These are phyloP conservation scores for Reticulitermes lucifugus DNA, from an alignment of 2,888 invertebrate genomes.

Conservation along the genomic window DNA sequence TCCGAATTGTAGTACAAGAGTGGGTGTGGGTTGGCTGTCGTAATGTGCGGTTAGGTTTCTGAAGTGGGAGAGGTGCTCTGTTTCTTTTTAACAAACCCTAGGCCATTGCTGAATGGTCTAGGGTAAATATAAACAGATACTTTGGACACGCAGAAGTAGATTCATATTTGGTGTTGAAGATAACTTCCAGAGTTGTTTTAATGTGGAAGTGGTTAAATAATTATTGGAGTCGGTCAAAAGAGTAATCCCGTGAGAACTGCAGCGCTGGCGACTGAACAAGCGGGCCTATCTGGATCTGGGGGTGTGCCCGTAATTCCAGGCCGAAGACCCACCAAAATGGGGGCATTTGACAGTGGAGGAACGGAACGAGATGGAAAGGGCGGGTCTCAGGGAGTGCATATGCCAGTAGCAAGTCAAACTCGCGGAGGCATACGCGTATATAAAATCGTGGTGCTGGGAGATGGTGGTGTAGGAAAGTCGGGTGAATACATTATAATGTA, in stretches of 20 bases:
- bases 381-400: slow-evolving; percentile 45
- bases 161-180: not conserved
- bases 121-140: slow-evolving; percentile 32
- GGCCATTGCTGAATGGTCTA: slow-evolving; percentile 49
- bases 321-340: slow-evolving; percentile 47
- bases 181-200: not conserved
- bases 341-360: slow-evolving; percentile 41
- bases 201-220: not conserved
- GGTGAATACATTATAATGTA: slow-evolving; percentile 65
- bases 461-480: slow-evolving; percentile 94
- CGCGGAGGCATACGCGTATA: slow-evolving; percentile 82
- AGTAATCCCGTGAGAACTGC: not conserved
- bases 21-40: slow-evolving; percentile 14
- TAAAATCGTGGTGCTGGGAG: slow-evolving; percentile 91
- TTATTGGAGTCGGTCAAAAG: not conserved
- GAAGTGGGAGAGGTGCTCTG: slow-evolving; percentile 5
- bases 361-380: slow-evolving; percentile 45
- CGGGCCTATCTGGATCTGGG: slow-evolving; percentile 52
- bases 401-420: slow-evolving; percentile 54
- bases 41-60: not conserved
- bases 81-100: slow-evolving; percentile 23
- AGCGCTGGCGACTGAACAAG: slow-evolving; percentile 51
- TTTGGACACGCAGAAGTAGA: not conserved
- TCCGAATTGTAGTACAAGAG: not conserved
- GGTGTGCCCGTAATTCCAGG: slow-evolving; percentile 44